Evolutionary conservation across 2,113 vertebrate genomes (phyloP), one percentile per base, ranked within the genome.

Genomic region (Myiozetetes cayanensis): DNA sequence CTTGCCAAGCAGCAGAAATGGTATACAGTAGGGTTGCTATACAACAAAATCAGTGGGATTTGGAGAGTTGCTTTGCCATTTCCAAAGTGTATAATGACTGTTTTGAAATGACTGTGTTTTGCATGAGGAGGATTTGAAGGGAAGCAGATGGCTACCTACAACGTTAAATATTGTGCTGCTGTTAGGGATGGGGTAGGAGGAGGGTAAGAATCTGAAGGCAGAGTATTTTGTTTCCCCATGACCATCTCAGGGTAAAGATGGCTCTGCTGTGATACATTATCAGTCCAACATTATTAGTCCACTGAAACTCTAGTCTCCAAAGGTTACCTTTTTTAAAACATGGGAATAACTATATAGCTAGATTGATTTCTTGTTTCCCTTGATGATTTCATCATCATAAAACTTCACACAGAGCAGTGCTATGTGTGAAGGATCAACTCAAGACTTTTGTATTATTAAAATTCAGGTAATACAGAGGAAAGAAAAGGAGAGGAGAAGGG

Each of bases 1-100:
- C 83, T 92, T 96, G 94, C 96, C 93, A 96, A 93, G 58, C 65
- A 90, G 80, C 61, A 93, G 80, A 95, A 93, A 82, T 6, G 10
- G 75, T 89, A 56, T 79, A 73, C 33, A 90, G 86, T 81, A 78
- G 79, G 71, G 90, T 37, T 95, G 91, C 94, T 91, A 89, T 23
- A 91, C 82, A 91, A 66, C 31, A 63, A 59, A 94, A 85, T 93
- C 87, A 93, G 76, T 49, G 61, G 77, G 87, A 87, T 78, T 92
- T 71, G 47, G 52, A 93, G 78, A 90, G 86, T 52, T 87, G 61
- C 72, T 96, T 90, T 94, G 62, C 70, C n/a, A 46, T 85, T 97
- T 96, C 66, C 79, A 93, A 94, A 89, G 0, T 52, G 0, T 59
- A 49, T 28, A 94, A 90, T 93, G 79, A 84, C 63, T 86, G 50